Evolutionary conservation across 2,888 invertebrate species (phyloP).

Genomic region (Cheilosia scutellata): DNA sequence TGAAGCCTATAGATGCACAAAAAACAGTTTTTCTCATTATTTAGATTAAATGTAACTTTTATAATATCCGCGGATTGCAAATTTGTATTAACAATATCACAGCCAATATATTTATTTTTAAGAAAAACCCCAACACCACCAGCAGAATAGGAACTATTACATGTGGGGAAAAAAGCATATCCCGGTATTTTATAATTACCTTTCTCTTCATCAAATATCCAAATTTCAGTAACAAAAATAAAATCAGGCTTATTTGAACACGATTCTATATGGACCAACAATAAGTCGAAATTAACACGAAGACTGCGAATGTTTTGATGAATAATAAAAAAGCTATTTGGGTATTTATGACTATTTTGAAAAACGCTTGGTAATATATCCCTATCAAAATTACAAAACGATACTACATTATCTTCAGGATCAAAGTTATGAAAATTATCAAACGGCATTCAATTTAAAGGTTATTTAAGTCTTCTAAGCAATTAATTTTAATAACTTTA

Average conservation of each 20-base stretch:
- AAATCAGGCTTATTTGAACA: constrained; percentile 1
- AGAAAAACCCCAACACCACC: constrained; percentile 4
- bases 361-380: background rate
- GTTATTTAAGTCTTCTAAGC: background rate
- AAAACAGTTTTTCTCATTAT: too few species aligned
- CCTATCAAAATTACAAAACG: background rate
- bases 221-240: background rate
- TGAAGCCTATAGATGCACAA: too few species aligned
- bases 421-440: background rate
- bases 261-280: background rate
- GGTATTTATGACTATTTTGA: background rate
- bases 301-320: constrained; percentile 8
- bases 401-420: background rate
- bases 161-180: background rate
- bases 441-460: background rate
- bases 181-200: constrained; percentile 10
- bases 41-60: background rate
- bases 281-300: constrained; percentile 2
- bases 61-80: background rate
- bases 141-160: background rate
- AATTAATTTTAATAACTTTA: background rate
- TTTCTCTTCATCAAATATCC: constrained; percentile 1
- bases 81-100: background rate
- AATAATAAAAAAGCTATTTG: constrained; percentile 1
- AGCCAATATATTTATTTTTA: background rate